Evolutionary conservation across 2,113 vertebrate genomes (phyloP).

Genomic region (Eptatretus burgeri): DNA sequence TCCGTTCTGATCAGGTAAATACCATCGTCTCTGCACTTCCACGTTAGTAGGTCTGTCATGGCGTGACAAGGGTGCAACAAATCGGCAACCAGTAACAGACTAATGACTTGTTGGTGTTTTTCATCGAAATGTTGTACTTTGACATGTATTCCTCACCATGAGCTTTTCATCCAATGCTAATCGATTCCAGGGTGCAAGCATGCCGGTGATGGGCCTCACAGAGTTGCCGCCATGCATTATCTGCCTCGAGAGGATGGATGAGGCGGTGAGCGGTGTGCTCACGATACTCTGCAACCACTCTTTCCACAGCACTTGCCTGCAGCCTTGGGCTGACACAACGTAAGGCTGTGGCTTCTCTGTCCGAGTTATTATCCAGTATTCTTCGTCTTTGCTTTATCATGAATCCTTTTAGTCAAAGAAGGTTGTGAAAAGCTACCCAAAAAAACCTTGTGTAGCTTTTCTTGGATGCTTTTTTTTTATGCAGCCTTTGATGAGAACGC

Average conservation of each 20-base stretch:
- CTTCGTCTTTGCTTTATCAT: too few species aligned
- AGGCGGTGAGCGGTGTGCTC: conserved; percentile 78
- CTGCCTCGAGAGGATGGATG: conserved; percentile 92
- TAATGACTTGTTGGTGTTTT: background rate
- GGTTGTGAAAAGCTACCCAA: too few species aligned
- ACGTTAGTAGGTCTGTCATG: too few species aligned
- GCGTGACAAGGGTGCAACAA: too few species aligned
- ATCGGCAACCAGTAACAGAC: background rate
- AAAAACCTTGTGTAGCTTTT: too few species aligned
- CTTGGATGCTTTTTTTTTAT: too few species aligned
- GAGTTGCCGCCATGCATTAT: conserved; percentile 90
- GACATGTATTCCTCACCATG: conserved; percentile 4
- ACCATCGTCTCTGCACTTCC: too few species aligned
- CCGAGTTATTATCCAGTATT: too few species aligned
- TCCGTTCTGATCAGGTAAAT: conserved; percentile 57
- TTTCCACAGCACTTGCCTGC: conserved; percentile 89
- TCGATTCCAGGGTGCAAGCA: conserved; percentile 45
- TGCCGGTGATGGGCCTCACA: conserved; percentile 83
- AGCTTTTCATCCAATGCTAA: background rate
- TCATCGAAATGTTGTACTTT: background rate
- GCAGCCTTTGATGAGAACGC: too few species aligned
- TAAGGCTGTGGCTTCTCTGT: conserved; percentile 25
- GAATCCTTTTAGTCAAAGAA: too few species aligned
- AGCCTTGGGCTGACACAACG: conserved; percentile 94
- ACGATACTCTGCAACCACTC: conserved; percentile 94